These are phyloP conservation scores for Dioctria rufipes DNA, from an alignment of 2,888 invertebrate species.

Conservation along the genomic window DNA sequence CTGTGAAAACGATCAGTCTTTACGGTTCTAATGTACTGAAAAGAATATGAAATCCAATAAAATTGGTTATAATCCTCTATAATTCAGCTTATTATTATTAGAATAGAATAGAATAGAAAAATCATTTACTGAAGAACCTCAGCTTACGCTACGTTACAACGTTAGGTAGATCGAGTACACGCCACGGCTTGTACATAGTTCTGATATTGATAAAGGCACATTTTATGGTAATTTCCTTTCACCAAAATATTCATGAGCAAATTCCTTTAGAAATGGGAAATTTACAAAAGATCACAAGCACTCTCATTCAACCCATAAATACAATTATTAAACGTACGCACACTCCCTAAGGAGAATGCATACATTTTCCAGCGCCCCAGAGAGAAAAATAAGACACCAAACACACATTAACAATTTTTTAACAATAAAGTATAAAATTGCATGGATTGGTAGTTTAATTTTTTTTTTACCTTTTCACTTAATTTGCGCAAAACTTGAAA, in stretches of 20 bases:
- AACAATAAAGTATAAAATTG: conserved; percentile 33
- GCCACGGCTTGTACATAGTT: too few species aligned
- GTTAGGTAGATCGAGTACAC: too few species aligned
- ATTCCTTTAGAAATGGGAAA: neutral
- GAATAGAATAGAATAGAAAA: too few species aligned
- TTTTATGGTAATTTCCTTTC: neutral
- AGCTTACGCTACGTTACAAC: too few species aligned
- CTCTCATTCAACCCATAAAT: neutral
- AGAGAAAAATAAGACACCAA: conserved; percentile 5
- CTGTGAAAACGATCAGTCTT: too few species aligned
- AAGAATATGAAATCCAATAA: too few species aligned
- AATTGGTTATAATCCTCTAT: too few species aligned
- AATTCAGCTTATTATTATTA: too few species aligned
- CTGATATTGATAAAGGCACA: too few species aligned
- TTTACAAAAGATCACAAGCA: neutral
- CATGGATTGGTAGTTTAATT: neutral
- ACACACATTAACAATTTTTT: conserved; percentile 35
- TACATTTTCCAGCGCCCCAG: neutral
- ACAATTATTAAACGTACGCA: neutral
- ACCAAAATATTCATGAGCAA: neutral
- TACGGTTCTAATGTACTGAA: too few species aligned
- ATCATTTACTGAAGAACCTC: too few species aligned
- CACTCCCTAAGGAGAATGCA: neutral
- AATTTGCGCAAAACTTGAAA: conserved; percentile 48
- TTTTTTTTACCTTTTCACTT: neutral